These are phyloP conservation scores for Anthophora plumipes DNA, from an alignment of 2,888 invertebrate species.

Conservation along the genomic window DNA sequence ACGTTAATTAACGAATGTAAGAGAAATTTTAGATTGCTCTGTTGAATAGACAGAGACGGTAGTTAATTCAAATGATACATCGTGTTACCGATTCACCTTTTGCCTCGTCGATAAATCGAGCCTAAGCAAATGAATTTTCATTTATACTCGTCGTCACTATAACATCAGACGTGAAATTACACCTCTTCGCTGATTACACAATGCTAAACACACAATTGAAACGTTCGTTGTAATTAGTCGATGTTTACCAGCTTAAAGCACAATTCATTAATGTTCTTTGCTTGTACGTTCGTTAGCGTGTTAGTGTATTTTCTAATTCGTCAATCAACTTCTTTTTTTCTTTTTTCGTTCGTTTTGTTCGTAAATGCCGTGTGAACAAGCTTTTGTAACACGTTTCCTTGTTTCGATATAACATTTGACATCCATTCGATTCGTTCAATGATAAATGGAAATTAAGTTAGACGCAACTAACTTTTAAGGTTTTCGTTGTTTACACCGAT, in stretches of 20 bases:
- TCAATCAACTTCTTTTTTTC: no score
- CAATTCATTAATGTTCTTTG: not conserved
- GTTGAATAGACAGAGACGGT: not conserved
- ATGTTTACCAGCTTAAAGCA: not conserved
- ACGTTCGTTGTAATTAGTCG: not conserved
- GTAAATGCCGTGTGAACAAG: no score
- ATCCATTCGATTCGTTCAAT: no score
- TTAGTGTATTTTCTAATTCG: not conserved
- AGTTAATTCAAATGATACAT: slow-evolving; percentile 19
- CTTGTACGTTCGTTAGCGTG: not conserved
- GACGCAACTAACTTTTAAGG: no score
- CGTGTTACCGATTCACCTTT: not conserved
- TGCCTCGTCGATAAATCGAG: not conserved
- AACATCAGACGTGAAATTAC: not conserved
- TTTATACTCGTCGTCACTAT: slow-evolving; percentile 4
- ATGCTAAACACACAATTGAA: slow-evolving; percentile 3
- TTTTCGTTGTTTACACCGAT: no score
- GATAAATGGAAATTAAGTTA: no score
- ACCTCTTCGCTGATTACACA: not conserved
- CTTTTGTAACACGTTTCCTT: no score
- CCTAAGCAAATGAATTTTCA: slow-evolving; percentile 10
- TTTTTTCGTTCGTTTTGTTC: no score
- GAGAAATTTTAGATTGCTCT: slow-evolving; percentile 30
- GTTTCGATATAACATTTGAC: no score
- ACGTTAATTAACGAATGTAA: slow-evolving; percentile 38